phyloP scores from a whole-genome alignment of 2,113 vertebrate species.

The Psittacula cyanocephala region DNA sequence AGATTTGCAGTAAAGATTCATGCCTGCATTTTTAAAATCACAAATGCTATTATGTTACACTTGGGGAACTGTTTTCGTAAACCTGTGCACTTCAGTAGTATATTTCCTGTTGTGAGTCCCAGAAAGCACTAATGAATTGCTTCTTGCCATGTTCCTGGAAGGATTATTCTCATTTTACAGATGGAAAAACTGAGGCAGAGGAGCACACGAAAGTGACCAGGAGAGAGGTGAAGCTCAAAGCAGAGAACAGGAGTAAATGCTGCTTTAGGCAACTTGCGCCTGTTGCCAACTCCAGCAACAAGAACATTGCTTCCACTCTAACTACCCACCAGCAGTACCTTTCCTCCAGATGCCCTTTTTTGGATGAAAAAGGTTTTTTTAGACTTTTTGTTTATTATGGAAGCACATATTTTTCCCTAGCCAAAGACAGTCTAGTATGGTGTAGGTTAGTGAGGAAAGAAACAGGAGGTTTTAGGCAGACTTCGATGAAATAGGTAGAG shows the following conservation, averaged over 20 bases:
- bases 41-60: neutral
- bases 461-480: neutral
- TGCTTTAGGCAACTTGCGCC: neutral
- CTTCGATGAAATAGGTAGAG: neutral
- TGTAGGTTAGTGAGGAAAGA: neutral
- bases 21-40: slow-evolving; percentile 30
- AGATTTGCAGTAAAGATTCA: slow-evolving; percentile 45
- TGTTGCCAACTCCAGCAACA: neutral
- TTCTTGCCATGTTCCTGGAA: neutral
- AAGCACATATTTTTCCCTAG: neutral
- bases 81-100: neutral
- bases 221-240: neutral
- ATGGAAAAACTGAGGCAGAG: neutral
- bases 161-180: neutral
- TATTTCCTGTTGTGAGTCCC: neutral
- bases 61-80: neutral
- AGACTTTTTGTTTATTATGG: neutral
- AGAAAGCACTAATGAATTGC: neutral
- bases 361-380: neutral
- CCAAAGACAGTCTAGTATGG: neutral
- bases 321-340: neutral
- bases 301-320: neutral
- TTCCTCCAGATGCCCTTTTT: neutral
- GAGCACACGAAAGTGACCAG: neutral
- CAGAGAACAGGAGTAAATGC: neutral